Evolutionary conservation across 1,140 invertebrate genomes (phyloP), one percentile per base, ranked within the genome.

Genomic region (Listronotus bonariensis): DNA sequence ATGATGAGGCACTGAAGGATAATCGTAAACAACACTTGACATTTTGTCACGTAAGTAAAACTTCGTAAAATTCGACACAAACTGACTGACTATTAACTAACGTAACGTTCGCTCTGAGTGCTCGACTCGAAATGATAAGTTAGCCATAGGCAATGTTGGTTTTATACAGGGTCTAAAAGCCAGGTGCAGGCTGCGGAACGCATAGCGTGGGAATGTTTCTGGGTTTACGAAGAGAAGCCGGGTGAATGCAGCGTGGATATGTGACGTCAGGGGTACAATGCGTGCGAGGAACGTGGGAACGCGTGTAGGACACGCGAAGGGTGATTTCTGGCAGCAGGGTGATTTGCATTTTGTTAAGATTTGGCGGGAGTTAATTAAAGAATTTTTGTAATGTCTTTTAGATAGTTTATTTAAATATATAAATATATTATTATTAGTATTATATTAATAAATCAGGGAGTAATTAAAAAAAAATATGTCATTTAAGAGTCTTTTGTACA

Each of bases 1-100:
- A 49, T 72, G 81, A 76, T 67, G 65, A 45, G 48, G 54, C 51
- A 56, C 34, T 10, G 64, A 32, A n/a, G 60, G 52, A 57, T 61
- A 52, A 31, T 57, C 48, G 51, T 52, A 66, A 36, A 60, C 55
- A 12, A 56, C 61, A 60, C 48, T 55, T 18, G 65, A 56, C 68
- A 65, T 65, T 10, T 55, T 42, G 17, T 53, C 31, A 9, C 32
- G 36, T 40, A 45, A 49, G 59, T 62, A 62, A 62, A 59, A 48
- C 34, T 26, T 18, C 52, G 48, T 5, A 26, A 60, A 12, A 40
- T 12, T 51, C 31, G 34, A 40, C 15, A 56, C 41, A 52, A 18
- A 51, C 53, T 15, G 8, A 18, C n/a, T 38, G 17, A 65, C 53
- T 43, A 32, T 15, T 55, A 4, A 51, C 49, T 64, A 57, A 53